Evolutionary conservation across 2,797 vertebrate genomes (phyloP).

Genomic region (Oceanodroma leucorhoa): DNA sequence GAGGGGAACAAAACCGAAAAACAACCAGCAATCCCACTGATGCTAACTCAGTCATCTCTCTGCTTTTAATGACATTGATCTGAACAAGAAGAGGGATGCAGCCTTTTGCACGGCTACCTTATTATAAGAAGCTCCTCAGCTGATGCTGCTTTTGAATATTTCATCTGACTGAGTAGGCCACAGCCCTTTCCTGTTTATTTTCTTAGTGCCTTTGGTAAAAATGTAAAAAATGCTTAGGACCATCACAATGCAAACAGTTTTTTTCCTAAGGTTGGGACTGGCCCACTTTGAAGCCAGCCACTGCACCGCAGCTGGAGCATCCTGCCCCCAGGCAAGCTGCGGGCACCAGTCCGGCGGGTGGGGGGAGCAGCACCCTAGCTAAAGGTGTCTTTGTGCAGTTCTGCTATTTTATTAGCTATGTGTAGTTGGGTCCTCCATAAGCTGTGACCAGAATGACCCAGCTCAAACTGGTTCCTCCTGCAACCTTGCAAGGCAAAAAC

Average conservation of each 20-base stretch:
- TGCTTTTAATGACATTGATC: background rate
- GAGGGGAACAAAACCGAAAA: background rate
- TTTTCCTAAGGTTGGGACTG: background rate
- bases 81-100: background rate
- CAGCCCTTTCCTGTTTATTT: background rate
- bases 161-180: background rate
- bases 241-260: background rate
- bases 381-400: background rate
- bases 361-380: background rate
- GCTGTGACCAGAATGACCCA: background rate
- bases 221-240: background rate
- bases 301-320: background rate
- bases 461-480: background rate
- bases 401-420: background rate
- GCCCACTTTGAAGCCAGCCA: background rate
- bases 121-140: background rate
- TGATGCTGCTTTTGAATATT: background rate
- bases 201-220: background rate
- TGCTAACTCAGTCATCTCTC: background rate
- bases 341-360: fast-evolving
- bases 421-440: background rate
- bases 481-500: background rate
- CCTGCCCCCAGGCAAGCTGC: background rate
- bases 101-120: background rate
- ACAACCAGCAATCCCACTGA: fast-evolving